Base-by-base conservation (phyloP, 1,140 invertebrate species). In the Rhopalosiphum maidis region DNA sequence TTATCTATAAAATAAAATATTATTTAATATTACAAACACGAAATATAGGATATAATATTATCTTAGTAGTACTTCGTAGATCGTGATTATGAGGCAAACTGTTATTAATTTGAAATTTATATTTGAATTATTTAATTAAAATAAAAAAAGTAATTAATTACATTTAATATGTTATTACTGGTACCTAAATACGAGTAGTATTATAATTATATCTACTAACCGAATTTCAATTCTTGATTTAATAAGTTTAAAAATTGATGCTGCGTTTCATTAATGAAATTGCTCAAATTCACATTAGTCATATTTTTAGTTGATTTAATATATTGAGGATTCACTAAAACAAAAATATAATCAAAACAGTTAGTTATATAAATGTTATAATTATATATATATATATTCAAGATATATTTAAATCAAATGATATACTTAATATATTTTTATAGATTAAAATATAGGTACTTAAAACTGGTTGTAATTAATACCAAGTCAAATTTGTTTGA, bases 1-100 rank as follows among this genome's bases (percentile, higher is more conserved):
- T 95, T 95, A 95, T 96, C 96, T 96, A 94, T 21, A 94, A 95
- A 68, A 91, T 41, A 91, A 68, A 48, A 68, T 68, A 68, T 60
- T 25, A 55, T 21, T 55, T 30, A n/a, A 90, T 2, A n/a, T n/a
- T n/a, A 68, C 15, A 68, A n/a, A 3, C 48, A 51, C 48, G 48
- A 51, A 21, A 11, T 51, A 51, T 41, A 41, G 3, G 41, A 41
- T 41, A 41, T 41, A 41, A 41, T 41, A 41, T 41, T 51, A 51
- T 51, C 18, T 51, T 51, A 51, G 18, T 51, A 46, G 48, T 48
- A 46, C 11, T 9, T 46, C 7, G 9, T 46, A 46, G 6, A 46
- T 46, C 11, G 43, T 46, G 43, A 11, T 46, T 46, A 11, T 46
- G 0, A 46, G 43, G 11, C 2, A 35, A 37, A 35, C 35, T 37